Evolutionary conservation across 2,113 vertebrate genomes (phyloP), one percentile per base, ranked within the genome.

Genomic region (Limanda limanda): DNA sequence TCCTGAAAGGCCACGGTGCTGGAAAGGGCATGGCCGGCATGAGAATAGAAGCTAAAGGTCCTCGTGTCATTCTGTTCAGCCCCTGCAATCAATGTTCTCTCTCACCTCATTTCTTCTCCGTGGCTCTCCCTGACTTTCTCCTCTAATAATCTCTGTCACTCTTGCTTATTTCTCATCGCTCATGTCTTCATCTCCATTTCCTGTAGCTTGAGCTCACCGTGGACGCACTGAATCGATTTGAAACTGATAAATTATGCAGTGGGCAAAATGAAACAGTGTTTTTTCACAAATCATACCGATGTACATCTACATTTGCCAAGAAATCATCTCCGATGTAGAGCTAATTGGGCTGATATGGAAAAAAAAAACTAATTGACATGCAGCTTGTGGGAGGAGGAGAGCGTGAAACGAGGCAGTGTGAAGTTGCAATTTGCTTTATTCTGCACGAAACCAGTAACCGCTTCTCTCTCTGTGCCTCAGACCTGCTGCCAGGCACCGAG

Each of bases 401-500:
- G 37, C 15, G 37, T 54, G 35, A 66, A 59, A 48, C 63, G 14
- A 27, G 20, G 17, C 10, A 5, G 21, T 66, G 57, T 25, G 45
- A 27, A 8, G 0, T 69, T 80, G 2, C 20, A n/a, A n/a, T 18
- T 24, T 52, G 48, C 24, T 56, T 17, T 74, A 35, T 21, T 60
- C 6, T 42, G 15, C 70, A n/a, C 68, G 71, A 20, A 79, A 61
- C 61, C 5, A 37, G 25, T 70, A 21, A 20, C 52, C 0, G 0
- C 8, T 35, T 76, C 27, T 56, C 13, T 82, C 23, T 81, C 17
- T 60, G 64, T 72, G 20, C 70, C 31, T 56, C 77, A 99, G 98
- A 97, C 92, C 92, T 99, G 77, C 92, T 97, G 56, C 98, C 98
- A 0, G 98, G 97, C 25, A 99, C 98, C 0, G 98, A 99, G 84